phyloP scores from a whole-genome alignment of 2,113 vertebrate species.

The Uria aalge region DNA sequence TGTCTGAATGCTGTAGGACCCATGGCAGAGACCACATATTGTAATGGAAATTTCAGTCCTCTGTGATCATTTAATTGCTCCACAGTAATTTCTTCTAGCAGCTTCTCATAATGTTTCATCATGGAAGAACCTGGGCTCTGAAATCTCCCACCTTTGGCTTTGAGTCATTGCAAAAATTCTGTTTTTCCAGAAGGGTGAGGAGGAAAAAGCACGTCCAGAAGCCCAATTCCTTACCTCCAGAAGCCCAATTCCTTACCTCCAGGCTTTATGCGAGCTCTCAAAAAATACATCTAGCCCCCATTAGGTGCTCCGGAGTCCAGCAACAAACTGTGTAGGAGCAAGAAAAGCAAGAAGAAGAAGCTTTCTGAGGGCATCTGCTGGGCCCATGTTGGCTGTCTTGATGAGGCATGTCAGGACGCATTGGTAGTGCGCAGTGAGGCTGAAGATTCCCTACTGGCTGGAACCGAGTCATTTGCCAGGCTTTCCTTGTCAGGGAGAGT shows the following conservation, averaged over 20 bases:
- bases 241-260: not conserved
- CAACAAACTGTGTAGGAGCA: not conserved
- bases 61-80: not conserved
- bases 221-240: not conserved
- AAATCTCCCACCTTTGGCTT: not conserved
- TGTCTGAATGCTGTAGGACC: not conserved
- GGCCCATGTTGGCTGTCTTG: conserved; percentile 63
- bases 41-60: not conserved
- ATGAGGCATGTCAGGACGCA: conserved; percentile 83
- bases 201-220: not conserved
- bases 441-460: conserved; percentile 90
- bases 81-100: not conserved
- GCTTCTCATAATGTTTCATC: not conserved
- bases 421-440: conserved; percentile 85
- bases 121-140: not conserved
- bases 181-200: not conserved
- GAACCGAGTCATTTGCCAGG: conserved; percentile 88
- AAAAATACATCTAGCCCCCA: not conserved
- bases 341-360: conserved; percentile 33
- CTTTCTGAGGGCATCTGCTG: conserved; percentile 62
- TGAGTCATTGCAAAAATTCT: not conserved
- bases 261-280: not conserved
- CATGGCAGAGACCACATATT: not conserved
- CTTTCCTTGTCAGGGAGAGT: conserved; percentile 91
- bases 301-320: not conserved